Evolutionary conservation across 2,888 invertebrate genomes (phyloP), one percentile per base, ranked within the genome.

Genomic region (Spisula solida): DNA sequence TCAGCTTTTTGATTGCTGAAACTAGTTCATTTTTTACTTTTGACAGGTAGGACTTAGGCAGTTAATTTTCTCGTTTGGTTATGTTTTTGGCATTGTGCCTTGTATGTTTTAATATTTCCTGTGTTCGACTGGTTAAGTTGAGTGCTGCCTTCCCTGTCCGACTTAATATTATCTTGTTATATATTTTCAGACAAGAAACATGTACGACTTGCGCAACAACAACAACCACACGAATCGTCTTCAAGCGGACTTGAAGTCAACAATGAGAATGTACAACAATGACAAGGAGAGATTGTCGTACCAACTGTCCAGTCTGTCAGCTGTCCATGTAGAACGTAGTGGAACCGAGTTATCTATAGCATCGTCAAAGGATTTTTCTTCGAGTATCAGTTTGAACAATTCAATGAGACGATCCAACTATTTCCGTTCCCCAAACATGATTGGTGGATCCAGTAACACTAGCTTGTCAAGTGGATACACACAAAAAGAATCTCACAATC

Each of bases 261-360:
- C 93, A 6, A 94, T 95, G 94, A 91, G 87, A 81, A 84, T 89
- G 5, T 95, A 95, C 87, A 90, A 92, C 25, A 60, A 66, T 18
- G 94, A 94, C 78, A 94, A 94, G 84, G 92, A 92, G 29, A 89
- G 93, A 55, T 87, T 94, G 20, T 85, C 92, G 25, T 82, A 88
- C 56, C 93, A 94, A 60, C 91, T 94, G 0, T 91, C 93, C 5
- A 87, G 79, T 85, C 87, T 94, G 80, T 12, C 14, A 1, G 34
- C 18, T 1, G 2, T 75, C 16, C 66, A 88, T 60, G 81, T 78
- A 5, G 91, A 92, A 10, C 81, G 88, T 6, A 90, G 89, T 51
- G 66, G 82, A 10, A 82, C 91, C 16, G 86, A 92, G 0, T 81
- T 86, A 18, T 92, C 93, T 10, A 84, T 87, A 4, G 87, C 84